Percentiles rank a stretch among this genome's conserved stretches.
phyloP scores from a whole-genome alignment of 1,140 invertebrate genomes.

The Drosophila leontia region DNA sequence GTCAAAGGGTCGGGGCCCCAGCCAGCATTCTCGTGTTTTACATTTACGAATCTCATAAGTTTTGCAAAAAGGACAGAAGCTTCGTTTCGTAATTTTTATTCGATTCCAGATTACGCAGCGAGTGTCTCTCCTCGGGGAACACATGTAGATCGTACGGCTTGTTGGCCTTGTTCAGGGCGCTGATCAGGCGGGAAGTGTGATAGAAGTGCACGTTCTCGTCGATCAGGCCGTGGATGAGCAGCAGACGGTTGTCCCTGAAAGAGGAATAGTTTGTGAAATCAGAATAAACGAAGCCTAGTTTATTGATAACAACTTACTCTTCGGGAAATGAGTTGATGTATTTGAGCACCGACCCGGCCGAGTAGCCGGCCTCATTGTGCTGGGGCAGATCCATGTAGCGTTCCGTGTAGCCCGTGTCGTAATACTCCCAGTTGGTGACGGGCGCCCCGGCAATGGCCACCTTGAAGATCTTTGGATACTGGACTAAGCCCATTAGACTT shows the following conservation, averaged over 20 bases:
- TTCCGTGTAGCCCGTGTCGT: slow-evolving; percentile 96
- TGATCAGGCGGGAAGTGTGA: slow-evolving; percentile 96
- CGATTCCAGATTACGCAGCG: slow-evolving; percentile 95
- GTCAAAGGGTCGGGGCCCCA: slow-evolving; percentile 14
- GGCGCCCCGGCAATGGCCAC: slow-evolving; percentile 98
- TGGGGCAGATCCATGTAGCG: slow-evolving; percentile 98
- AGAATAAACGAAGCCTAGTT: too few species aligned
- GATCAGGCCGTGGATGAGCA: slow-evolving; percentile 99
- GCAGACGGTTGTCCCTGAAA: slow-evolving; percentile 93
- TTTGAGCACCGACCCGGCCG: slow-evolving; percentile 90
- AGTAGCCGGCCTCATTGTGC: slow-evolving; percentile 92
- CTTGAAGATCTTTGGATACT: slow-evolving; percentile 93
- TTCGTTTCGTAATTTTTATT: slow-evolving; percentile 98
- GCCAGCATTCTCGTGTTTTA: slow-evolving; percentile 31
- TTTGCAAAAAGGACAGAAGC: slow-evolving; percentile 95
- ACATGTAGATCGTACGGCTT: slow-evolving; percentile 96
- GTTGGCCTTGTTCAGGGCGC: slow-evolving; percentile 94
- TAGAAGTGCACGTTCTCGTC: slow-evolving; percentile 99
- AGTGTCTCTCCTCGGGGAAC: slow-evolving; percentile 97
- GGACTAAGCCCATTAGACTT: slow-evolving; percentile 93
- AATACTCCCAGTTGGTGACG: slow-evolving; percentile 97
- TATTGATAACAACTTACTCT: slow-evolving; percentile 88
- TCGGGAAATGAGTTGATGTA: slow-evolving; percentile 95
- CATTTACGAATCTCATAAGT: slow-evolving; percentile 88
- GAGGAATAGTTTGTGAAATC: neutral